These are phyloP conservation scores for Frieseomelitta varia DNA, from an alignment of 1,140 invertebrate species.

Conservation along the genomic window DNA sequence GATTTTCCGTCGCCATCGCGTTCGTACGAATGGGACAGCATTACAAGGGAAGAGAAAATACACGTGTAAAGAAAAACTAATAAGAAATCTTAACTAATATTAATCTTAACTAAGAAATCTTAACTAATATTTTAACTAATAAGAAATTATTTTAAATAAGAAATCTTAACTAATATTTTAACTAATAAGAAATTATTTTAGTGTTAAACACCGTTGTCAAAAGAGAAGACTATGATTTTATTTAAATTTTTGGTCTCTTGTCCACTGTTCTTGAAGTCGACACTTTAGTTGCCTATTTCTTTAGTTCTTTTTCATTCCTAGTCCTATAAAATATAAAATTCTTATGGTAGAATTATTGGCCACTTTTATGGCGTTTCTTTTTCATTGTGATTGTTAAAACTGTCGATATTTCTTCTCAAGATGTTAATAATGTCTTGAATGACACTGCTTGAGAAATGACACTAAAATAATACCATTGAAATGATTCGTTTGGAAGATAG, in stretches of 20 bases:
- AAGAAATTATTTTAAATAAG: no score
- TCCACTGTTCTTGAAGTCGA: not conserved
- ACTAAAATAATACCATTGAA: no score
- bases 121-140: no score
- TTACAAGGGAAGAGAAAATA: not conserved
- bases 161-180: no score
- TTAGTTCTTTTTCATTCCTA: not conserved
- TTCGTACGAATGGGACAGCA: not conserved
- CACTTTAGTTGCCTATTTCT: not conserved
- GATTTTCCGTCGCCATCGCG: not conserved
- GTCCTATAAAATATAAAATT: not conserved
- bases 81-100: no score
- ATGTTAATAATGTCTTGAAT: not conserved
- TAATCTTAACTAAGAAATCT: no score
- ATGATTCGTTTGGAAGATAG: no score
- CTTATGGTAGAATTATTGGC: not conserved
- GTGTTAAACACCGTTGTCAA: not conserved
- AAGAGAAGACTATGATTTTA: not conserved
- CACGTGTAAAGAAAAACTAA: not conserved
- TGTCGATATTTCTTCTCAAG: no score
- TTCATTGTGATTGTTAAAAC: no score
- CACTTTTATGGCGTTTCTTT: no score
- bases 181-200: not conserved
- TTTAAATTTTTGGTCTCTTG: not conserved
- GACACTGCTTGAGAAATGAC: no score